Conservation (phyloP, 1,140 invertebrate genomes). For the Triops cancriformis region DNA sequence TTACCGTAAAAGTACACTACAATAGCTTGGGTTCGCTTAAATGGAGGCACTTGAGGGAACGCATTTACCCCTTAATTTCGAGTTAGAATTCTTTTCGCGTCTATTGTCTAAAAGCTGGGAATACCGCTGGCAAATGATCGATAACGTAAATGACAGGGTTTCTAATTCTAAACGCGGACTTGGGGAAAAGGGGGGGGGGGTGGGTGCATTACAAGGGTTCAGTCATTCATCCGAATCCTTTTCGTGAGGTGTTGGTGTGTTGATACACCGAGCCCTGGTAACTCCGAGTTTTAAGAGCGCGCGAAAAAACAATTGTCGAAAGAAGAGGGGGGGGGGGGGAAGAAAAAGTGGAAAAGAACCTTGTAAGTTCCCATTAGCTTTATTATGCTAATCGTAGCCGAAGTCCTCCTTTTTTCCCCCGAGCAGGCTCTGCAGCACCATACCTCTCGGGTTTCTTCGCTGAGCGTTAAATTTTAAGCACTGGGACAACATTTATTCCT, state of each 20-base stretch:
- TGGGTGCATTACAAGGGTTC: background rate
- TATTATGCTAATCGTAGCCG: background rate
- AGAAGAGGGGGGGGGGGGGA: background rate
- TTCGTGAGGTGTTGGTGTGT: background rate
- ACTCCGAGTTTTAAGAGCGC: background rate
- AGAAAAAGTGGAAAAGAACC: background rate
- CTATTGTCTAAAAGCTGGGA: background rate
- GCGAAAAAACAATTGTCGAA: background rate
- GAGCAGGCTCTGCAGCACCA: background rate
- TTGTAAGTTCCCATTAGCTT: constrained; percentile 14
- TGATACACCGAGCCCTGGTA: background rate
- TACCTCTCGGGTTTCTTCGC: background rate
- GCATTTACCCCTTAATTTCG: background rate
- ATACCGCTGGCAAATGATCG: background rate
- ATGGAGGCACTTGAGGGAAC: background rate
- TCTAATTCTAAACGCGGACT: background rate
- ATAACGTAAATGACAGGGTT: constrained; percentile 10
- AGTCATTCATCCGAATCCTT: background rate
- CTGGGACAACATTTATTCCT: constrained; percentile 10
- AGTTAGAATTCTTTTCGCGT: background rate
- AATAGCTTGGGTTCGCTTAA: background rate
- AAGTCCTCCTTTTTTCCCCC: background rate
- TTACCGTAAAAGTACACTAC: background rate
- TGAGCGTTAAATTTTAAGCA: background rate
- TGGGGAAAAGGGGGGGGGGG: background rate